Conservation (phyloP, 1,140 invertebrate species). For the Pemphigus obesinymphae region DNA sequence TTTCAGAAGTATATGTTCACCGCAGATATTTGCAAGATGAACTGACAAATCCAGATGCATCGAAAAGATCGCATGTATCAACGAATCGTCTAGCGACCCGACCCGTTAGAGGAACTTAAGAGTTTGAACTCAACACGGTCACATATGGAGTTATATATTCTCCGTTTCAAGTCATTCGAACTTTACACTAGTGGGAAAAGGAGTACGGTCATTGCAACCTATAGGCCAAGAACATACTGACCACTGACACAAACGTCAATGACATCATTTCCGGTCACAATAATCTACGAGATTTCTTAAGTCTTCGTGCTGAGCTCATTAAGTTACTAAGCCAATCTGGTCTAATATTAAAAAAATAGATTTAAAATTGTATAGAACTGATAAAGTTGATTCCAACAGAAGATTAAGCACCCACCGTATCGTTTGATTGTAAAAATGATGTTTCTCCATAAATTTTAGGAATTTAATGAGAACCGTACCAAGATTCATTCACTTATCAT, state of each 20-base stretch:
- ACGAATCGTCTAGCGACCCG: too few relatives aligned
- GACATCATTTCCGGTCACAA: neutral
- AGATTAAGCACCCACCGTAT: neutral
- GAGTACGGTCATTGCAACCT: neutral
- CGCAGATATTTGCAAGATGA: too few relatives aligned
- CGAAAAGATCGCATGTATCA: too few relatives aligned
- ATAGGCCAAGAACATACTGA: neutral
- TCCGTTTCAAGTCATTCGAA: constrained; percentile 39
- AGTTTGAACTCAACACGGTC: neutral
- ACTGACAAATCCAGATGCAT: too few relatives aligned
- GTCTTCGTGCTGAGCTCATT: neutral
- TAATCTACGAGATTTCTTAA: neutral
- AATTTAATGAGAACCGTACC: neutral
- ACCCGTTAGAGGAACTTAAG: too few relatives aligned
- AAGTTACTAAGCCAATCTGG: neutral
- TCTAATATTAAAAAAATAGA: neutral
- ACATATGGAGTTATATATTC: neutral
- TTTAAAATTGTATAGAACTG: neutral
- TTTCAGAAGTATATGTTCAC: too few relatives aligned
- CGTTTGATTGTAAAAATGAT: neutral
- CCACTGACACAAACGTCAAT: neutral
- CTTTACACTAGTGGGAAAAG: constrained; percentile 48
- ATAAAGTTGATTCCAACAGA: neutral
- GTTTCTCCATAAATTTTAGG: neutral
- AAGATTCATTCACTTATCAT: too few relatives aligned